Conservation (phyloP, 1,140 invertebrate genomes). For the Lepidurus packardi region DNA sequence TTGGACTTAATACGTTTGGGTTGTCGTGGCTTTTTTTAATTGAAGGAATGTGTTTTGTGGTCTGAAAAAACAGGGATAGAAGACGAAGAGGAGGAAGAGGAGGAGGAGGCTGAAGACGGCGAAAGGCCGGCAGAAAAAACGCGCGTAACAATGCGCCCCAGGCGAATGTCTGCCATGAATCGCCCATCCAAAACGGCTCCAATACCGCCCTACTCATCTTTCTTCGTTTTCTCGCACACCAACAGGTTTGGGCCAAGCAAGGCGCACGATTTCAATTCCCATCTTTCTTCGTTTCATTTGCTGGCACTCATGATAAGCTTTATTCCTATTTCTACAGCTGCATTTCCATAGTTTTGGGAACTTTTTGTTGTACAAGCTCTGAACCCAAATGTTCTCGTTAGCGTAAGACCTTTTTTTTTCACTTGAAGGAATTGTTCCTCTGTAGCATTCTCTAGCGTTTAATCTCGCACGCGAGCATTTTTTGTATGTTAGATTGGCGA, state of each 20-base stretch:
- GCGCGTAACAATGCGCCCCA: slow-evolving; percentile 47
- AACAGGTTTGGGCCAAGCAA: slow-evolving; percentile 45
- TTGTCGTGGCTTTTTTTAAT: background rate
- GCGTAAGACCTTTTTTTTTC: background rate
- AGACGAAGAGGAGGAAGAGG: slow-evolving; percentile 46
- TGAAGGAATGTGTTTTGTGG: background rate
- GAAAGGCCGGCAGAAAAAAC: slow-evolving; percentile 36
- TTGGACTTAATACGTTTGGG: too few relatives aligned
- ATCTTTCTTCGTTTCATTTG: slow-evolving; percentile 33
- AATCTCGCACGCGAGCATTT: background rate
- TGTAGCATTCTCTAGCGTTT: background rate
- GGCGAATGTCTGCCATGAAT: slow-evolving; percentile 74
- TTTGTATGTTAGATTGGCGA: background rate
- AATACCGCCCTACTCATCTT: slow-evolving; percentile 88
- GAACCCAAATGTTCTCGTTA: too few relatives aligned
- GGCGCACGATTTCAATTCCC: slow-evolving; percentile 24
- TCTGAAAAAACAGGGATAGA: slow-evolving; percentile 42
- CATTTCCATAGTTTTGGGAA: too few relatives aligned
- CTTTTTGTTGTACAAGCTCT: too few relatives aligned
- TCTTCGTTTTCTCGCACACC: slow-evolving; percentile 49
- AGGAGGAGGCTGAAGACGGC: slow-evolving; percentile 40
- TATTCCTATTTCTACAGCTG: too few relatives aligned
- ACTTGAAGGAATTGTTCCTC: background rate
- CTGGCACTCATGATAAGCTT: background rate
- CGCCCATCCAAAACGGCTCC: slow-evolving; percentile 77